phyloP scores from a whole-genome alignment of 2,888 invertebrate species.

The Apoderus coryli region DNA sequence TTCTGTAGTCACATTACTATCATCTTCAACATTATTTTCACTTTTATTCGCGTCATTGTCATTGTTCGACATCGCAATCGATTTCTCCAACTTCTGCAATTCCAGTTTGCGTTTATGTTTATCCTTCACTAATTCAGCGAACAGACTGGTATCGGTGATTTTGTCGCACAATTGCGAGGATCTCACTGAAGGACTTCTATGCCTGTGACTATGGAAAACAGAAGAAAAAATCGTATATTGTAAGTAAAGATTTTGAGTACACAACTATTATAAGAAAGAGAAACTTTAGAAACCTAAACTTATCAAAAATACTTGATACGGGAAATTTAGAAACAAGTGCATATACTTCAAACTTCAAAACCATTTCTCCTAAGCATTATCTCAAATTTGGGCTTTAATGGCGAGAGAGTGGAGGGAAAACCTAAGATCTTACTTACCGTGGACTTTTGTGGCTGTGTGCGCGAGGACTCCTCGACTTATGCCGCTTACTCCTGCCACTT shows the following conservation, averaged over 20 bases:
- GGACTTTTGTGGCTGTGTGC: constrained; percentile 21
- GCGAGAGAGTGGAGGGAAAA: no score
- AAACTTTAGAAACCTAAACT: no score
- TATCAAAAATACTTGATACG: no score
- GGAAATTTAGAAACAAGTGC: no score
- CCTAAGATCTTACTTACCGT: constrained; percentile 16
- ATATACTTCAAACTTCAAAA: no score
- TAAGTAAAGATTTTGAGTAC: no score
- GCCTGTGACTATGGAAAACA: constrained; percentile 18
- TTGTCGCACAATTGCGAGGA: constrained; percentile 58
- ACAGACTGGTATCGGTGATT: constrained; percentile 77
- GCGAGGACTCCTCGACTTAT: constrained; percentile 37
- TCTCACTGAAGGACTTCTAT: constrained; percentile 31
- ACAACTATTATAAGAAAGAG: no score
- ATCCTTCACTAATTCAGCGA: constrained; percentile 79
- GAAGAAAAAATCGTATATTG: neutral
- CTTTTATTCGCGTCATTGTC: constrained; percentile 13
- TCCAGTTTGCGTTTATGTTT: constrained; percentile 70
- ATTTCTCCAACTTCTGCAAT: constrained; percentile 43
- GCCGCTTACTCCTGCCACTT: constrained; percentile 32
- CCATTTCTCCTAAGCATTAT: no score
- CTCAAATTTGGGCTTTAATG: no score
- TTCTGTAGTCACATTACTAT: neutral
- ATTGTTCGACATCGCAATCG: constrained; percentile 15
- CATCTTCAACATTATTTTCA: constrained; percentile 1